Evolutionary conservation across 2,797 vertebrate genomes (phyloP), one percentile per base, ranked within the genome.

Genomic region (Cirrhinus molitorella): DNA sequence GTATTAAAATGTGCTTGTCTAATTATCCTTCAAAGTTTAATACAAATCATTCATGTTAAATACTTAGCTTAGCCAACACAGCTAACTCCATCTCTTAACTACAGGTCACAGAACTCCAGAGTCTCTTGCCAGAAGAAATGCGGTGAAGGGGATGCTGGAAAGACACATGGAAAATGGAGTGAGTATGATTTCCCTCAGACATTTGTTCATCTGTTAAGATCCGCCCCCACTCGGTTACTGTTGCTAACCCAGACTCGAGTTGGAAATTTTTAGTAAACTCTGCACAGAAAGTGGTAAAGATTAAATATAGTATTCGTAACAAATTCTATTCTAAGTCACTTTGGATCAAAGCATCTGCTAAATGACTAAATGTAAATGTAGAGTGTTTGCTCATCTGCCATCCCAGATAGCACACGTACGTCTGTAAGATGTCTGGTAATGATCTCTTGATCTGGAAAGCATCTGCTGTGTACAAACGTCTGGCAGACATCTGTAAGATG

Each of bases 81-180:
- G 43, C 34, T 67, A 45, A 67, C 5, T 67, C 67, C 51, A 13
- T 85, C 47, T 84, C 7, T 40, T 82, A 19, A 45, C 49, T 66
- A 88, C 90, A 90, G 95, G 93, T 80, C 93, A 92, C 65, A 94
- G 96, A 88, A 83, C 89, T 80, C 93, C 95, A 37, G 97, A 98
- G 66, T 90, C 92, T 85, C 37, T 86, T 53, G 79, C 85, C 57
- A 97, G 94, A 89, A 96, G 96, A 92, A 97, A 96, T 57, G 94
- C 95, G 28, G 88, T 93, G 79, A 97, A 97, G 86, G 81, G 88
- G 12, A 89, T 93, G 0, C 80, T 89, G 79, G 97, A 97, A 67
- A 90, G 94, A 81, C 90, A 93, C 88, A 90, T 95, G 89, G 96
- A 98, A 89, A 97, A 98, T 16, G 96, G 96, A 84, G 97, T 89